Conservation (phyloP, 2,797 vertebrate species). For the Chaetodon trifasciatus region DNA sequence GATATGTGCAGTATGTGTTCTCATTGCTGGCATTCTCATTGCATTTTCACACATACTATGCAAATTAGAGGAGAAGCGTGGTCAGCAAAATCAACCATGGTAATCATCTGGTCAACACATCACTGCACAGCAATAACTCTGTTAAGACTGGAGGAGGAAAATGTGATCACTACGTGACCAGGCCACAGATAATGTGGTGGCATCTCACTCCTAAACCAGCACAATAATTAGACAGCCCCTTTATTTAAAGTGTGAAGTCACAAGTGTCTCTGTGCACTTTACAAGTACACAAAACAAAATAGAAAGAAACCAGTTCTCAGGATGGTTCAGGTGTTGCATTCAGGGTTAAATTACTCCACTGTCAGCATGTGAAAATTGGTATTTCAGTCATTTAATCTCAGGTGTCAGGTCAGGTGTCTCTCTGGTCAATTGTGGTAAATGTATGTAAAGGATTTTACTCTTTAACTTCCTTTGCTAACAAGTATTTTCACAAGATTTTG, state of each 20-base stretch:
- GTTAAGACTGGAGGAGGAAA: neutral
- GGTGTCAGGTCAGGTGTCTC: neutral
- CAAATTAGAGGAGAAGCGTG: neutral
- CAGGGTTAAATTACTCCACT: neutral
- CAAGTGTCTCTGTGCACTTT: neutral
- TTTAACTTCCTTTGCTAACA: neutral
- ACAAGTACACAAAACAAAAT: neutral
- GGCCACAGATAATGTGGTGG: neutral
- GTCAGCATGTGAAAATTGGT: neutral
- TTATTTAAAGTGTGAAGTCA: neutral
- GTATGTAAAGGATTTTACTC: neutral
- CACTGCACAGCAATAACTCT: neutral
- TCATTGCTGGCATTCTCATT: neutral
- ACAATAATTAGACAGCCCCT: neutral
- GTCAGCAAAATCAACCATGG: neutral
- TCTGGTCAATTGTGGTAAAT: neutral
- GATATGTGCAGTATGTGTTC: neutral
- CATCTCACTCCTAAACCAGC: neutral
- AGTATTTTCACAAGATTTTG: neutral
- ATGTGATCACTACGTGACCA: neutral
- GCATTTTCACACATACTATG: conserved; percentile 1
- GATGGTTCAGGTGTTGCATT: neutral
- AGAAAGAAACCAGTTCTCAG: neutral
- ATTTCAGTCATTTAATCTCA: neutral
- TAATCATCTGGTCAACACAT: neutral